Base-by-base conservation (phyloP, 2,113 vertebrate genomes). In the Epinephelus fuscoguttatus region DNA sequence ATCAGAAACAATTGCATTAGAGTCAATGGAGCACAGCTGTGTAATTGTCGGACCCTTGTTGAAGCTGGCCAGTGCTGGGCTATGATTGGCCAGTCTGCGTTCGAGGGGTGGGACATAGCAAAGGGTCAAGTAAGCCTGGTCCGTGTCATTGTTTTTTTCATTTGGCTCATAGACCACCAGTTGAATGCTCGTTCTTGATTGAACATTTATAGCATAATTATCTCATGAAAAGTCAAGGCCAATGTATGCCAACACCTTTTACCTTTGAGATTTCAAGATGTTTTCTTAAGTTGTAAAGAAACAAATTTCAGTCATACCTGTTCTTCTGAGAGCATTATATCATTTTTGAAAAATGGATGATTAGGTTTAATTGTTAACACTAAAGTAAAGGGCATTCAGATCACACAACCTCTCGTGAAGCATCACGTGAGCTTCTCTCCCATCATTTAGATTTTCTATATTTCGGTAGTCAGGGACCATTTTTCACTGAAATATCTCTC, bases 381-480 rank as follows among this genome's bases (percentile, higher is more conserved):
- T 21, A 21, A 30, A 3, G 57, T 37, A 19, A 80, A 81, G 60
- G 23, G 64, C 68, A 78, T 61, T 79, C 12, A 69, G 73, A 66
- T 84, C 50, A 84, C 53, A 55, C 45, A 72, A 80, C 10, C 33
- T 13, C 21, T 47, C 9, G 19, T 67, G 49, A 82, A 69, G 66
- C 67, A 76, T 57, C 49, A 42, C 19, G 12, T 74, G 37, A 79
- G 79, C 52, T 18, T 77, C 40, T 84, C 45, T 86, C 53, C 74
- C 49, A 53, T 78, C 8, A 37, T 84, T 84, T 85, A 8, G 23
- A 47, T 77, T 90, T 87, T 82, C 81, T 79, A 74, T 81, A 59
- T 61, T 21, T 72, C 1, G 30, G 69, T 88, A 88, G 92, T 89
- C 83, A 92, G 88, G 94, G 90, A 93, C 77, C 83, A 87, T 84